These are phyloP conservation scores for Fundulus diaphanus DNA, from an alignment of 2,797 vertebrate species.

Conservation along the genomic window DNA sequence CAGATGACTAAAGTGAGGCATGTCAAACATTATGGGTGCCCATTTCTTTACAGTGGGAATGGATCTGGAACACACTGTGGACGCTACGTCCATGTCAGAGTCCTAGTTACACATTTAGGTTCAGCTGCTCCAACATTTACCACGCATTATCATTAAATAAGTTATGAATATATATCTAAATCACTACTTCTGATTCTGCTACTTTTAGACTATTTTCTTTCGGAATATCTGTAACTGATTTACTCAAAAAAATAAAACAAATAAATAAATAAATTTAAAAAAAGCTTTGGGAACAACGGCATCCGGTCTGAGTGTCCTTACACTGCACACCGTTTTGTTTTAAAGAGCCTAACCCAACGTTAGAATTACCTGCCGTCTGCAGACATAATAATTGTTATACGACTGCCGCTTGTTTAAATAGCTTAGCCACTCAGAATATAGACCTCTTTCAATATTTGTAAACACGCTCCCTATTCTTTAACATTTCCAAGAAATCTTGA, in stretches of 20 bases:
- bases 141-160: too few species aligned
- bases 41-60: neutral
- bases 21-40: neutral
- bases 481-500: neutral
- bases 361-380: neutral
- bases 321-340: neutral
- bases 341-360: neutral
- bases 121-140: neutral
- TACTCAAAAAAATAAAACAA: neutral
- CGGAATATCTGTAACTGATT: neutral
- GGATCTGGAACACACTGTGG: neutral
- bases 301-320: neutral
- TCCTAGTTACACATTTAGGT: neutral
- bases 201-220: neutral
- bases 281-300: neutral
- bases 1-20: slow-evolving; percentile 65
- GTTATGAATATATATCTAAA: neutral
- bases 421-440: neutral
- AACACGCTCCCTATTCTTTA: neutral
- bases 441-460: neutral
- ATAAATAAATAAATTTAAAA: too few species aligned
- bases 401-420: neutral
- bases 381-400: neutral
- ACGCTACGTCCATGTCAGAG: neutral
- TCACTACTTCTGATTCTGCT: neutral